A percentile compares a stretch with the other conserved stretches of the same genome.
Evolutionary conservation across 2,888 invertebrate genomes (phyloP).

Genomic region (Pandemis cinnamomeana): DNA sequence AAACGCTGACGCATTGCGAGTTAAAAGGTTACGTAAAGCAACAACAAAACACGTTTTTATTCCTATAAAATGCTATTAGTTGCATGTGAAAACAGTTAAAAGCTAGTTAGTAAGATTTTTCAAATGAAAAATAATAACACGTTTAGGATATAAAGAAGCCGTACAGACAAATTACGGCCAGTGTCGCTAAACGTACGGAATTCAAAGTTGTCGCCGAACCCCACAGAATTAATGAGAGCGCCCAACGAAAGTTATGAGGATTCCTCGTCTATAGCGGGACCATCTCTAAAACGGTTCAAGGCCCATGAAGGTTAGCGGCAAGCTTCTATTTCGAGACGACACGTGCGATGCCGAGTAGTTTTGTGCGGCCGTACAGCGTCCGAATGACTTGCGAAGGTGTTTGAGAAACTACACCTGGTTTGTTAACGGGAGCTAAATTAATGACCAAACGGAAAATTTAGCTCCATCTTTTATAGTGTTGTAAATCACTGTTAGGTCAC

Average conservation of each 20-base stretch:
- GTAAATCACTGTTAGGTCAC: conserved; percentile 17
- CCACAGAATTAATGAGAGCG: conserved; percentile 31
- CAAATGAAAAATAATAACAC: conserved; percentile 15
- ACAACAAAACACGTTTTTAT: background rate
- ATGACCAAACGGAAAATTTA: background rate
- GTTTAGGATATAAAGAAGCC: conserved; percentile 32
- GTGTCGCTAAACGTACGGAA: conserved; percentile 25
- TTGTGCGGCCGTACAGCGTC: conserved; percentile 32
- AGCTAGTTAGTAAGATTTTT: background rate
- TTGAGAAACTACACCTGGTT: conserved; percentile 7
- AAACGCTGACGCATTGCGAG: conserved; percentile 16
- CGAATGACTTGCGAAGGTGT: conserved; percentile 12
- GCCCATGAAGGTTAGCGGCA: conserved; percentile 42
- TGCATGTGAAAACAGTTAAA: too few relatives aligned
- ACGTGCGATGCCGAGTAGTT: conserved; percentile 38
- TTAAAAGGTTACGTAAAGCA: conserved; percentile 17
- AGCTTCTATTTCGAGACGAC: conserved; percentile 41
- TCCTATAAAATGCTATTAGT: background rate
- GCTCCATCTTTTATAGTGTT: background rate
- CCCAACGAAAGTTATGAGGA: conserved; percentile 35
- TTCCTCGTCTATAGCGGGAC: conserved; percentile 27
- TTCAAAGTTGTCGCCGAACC: conserved; percentile 22
- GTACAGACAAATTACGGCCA: conserved; percentile 32
- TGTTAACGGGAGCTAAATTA: background rate
- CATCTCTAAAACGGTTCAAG: conserved; percentile 42